phyloP scores from a whole-genome alignment of 2,888 invertebrate species.

The Odontomyia ornata region DNA sequence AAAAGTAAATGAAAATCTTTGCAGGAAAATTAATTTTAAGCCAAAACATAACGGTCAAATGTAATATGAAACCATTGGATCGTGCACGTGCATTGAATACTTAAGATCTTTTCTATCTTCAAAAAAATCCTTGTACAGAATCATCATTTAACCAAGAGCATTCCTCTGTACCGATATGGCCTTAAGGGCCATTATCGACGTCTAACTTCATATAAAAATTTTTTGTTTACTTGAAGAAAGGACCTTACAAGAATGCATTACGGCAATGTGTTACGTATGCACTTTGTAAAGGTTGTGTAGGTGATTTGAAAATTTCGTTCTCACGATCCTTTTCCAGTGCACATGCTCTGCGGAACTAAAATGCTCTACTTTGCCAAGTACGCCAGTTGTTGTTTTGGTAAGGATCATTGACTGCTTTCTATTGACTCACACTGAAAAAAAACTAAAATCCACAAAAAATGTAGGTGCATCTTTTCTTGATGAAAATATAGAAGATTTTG shows the following conservation, averaged over 20 bases:
- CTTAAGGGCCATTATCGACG: constrained; percentile 17
- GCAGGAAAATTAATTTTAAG: neutral
- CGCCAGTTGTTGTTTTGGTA: neutral
- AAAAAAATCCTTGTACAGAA: neutral
- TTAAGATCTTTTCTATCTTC: neutral
- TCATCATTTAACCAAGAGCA: neutral
- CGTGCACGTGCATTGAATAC: constrained; percentile 32
- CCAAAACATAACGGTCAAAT: constrained; percentile 28
- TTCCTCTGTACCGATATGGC: neutral
- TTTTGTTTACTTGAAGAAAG: neutral
- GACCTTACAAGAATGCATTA: constrained; percentile 20
- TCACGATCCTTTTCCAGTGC: constrained; percentile 17
- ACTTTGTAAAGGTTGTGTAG: constrained; percentile 8
- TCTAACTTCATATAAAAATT: neutral
- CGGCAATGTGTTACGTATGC: constrained; percentile 11
- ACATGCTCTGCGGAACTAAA: constrained; percentile 20
- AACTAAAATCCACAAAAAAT: neutral
- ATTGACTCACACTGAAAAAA: neutral
- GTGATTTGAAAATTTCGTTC: constrained; percentile 22
- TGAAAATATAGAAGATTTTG: too few relatives aligned
- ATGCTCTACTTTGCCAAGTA: constrained; percentile 3
- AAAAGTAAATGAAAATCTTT: too few relatives aligned
- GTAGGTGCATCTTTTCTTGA: neutral
- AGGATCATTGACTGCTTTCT: constrained; percentile 35
- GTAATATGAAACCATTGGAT: constrained; percentile 22